Percentiles rank a stretch among this genome's conserved stretches.
phyloP scores from a whole-genome alignment of 2,888 invertebrate genomes.

The Coleophora flavipennella region DNA sequence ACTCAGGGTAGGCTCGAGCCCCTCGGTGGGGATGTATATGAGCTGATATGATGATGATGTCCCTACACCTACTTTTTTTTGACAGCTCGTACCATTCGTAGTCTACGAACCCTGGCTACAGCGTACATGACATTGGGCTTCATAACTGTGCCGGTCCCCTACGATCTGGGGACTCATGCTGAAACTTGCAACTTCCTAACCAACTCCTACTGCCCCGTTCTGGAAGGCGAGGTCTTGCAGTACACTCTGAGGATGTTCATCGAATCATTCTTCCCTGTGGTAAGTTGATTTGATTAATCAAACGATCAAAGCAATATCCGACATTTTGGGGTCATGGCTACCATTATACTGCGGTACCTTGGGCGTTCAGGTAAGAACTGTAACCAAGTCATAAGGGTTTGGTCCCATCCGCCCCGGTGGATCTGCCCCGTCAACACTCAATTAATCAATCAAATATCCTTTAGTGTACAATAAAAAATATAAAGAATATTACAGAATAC shows the following conservation, averaged over 20 bases:
- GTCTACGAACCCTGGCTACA: slow-evolving; percentile 18
- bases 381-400: no score
- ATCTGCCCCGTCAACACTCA: no score
- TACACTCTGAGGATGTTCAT: slow-evolving; percentile 31
- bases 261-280: slow-evolving; percentile 24
- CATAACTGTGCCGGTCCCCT: slow-evolving; percentile 11
- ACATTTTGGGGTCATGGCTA: no score
- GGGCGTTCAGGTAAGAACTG: no score
- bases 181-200: slow-evolving; percentile 33
- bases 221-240: slow-evolving; percentile 21
- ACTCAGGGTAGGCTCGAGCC: no score
- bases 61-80: neutral
- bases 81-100: slow-evolving; percentile 16
- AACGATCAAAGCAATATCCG: no score
- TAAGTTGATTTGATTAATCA: slow-evolving; percentile 17
- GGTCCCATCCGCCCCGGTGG: no score
- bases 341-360: no score
- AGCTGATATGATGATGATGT: neutral
- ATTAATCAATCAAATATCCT: no score
- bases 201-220: slow-evolving; percentile 32
- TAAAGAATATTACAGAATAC: no score
- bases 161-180: slow-evolving; percentile 16
- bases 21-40: no score
- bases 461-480: no score
- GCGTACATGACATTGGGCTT: slow-evolving; percentile 14